A percentile compares a stretch with the other conserved stretches of the same genome.
phyloP scores from a whole-genome alignment of 2,888 invertebrate species.

The Mesopsocus fuscifrons region DNA sequence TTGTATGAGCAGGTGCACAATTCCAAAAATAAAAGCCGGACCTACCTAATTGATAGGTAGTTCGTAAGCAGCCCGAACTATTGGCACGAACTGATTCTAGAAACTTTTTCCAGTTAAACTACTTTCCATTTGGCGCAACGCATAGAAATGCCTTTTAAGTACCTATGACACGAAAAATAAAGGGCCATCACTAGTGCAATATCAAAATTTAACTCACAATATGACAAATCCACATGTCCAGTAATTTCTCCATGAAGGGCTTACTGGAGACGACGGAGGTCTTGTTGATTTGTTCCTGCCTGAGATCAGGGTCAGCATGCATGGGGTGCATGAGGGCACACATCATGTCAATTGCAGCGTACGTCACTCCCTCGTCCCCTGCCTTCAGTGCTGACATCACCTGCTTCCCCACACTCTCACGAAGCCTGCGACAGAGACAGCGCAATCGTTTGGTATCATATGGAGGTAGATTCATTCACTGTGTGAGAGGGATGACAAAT shows the following conservation, averaged over 20 bases:
- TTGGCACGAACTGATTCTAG: no score
- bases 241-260: constrained; percentile 76
- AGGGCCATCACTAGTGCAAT: no score
- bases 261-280: constrained; percentile 81
- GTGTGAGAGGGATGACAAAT: not conserved
- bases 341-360: constrained; percentile 92
- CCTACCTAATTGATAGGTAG: no score
- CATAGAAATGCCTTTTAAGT: no score
- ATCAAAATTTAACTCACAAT: constrained; percentile 76
- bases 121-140: no score
- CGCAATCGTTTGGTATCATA: constrained; percentile 5
- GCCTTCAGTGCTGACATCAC: constrained; percentile 78
- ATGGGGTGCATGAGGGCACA: constrained; percentile 98
- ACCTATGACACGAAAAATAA: no score
- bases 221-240: constrained; percentile 89
- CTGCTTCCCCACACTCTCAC: constrained; percentile 85
- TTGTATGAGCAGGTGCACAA: no score
- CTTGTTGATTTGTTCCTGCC: constrained; percentile 97
- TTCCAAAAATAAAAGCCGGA: no score
- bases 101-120: no score
- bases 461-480: not conserved
- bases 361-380: constrained; percentile 76
- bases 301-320: constrained; percentile 86
- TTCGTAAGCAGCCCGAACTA: no score
- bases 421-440: constrained; percentile 43